Percentiles rank a stretch among this genome's conserved stretches.
Conservation (phyloP, 2,888 invertebrate species). For the Alviniconcha strummeri region DNA sequence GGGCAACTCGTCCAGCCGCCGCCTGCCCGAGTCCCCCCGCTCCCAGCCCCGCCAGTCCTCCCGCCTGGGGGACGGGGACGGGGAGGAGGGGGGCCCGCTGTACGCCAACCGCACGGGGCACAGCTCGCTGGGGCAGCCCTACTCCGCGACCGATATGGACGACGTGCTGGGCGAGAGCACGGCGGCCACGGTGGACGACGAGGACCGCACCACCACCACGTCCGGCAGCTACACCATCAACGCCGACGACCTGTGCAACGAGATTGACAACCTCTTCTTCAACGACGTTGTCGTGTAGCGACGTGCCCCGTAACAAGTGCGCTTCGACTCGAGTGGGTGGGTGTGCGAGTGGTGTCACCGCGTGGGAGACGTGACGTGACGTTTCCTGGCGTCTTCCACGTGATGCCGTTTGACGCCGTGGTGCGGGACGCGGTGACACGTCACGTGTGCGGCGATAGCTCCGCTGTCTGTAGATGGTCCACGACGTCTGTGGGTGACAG, state of each 20-base stretch:
- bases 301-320: neutral
- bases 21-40: neutral
- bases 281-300: slow-evolving; percentile 62
- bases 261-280: slow-evolving; percentile 70
- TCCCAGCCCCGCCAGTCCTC: slow-evolving; percentile 13
- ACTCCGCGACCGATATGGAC: slow-evolving; percentile 61
- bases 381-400: too few relatives aligned
- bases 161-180: slow-evolving; percentile 52
- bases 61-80: neutral
- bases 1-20: slow-evolving; percentile 13
- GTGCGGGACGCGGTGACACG: too few relatives aligned
- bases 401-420: neutral
- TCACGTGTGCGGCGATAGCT: too few relatives aligned
- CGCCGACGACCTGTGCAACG: slow-evolving; percentile 68
- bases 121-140: slow-evolving; percentile 38
- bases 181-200: slow-evolving; percentile 51
- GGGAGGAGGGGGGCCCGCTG: neutral
- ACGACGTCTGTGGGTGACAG: too few relatives aligned
- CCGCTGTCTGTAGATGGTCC: too few relatives aligned
- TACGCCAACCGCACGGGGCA: slow-evolving; percentile 17
- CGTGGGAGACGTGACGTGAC: too few relatives aligned
- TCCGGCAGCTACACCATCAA: slow-evolving; percentile 70
- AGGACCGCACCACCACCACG: slow-evolving; percentile 61
- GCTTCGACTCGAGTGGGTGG: too few relatives aligned
- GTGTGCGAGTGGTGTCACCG: too few relatives aligned